Percentiles rank a stretch among this genome's conserved stretches.
Evolutionary conservation across 2,888 invertebrate species (phyloP).

Genomic region (Oscheius onirici): DNA sequence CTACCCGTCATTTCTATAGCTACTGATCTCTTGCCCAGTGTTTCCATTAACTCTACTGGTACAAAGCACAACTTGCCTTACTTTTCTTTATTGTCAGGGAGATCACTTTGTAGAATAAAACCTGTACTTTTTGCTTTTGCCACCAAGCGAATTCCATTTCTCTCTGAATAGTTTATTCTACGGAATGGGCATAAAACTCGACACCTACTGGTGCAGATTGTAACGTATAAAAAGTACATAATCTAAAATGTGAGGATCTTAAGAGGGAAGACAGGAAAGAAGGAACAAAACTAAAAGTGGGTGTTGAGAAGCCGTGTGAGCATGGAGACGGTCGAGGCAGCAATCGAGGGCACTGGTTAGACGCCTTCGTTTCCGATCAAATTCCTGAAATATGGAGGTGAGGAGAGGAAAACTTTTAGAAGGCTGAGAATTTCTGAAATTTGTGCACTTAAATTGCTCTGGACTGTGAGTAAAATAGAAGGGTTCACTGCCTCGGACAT

Average conservation of each 20-base stretch:
- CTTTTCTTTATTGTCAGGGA: constrained; percentile 3
- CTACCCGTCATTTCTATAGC: constrained; percentile 56
- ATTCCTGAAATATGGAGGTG: neutral
- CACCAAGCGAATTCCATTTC: neutral
- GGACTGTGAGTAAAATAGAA: neutral
- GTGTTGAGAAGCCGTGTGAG: too few relatives aligned
- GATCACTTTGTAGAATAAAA: too few relatives aligned
- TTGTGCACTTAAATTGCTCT: neutral
- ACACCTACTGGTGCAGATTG: neutral
- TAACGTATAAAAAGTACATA: neutral
- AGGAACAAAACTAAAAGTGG: neutral
- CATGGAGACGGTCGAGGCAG: neutral
- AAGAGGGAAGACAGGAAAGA: neutral
- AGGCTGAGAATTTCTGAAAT: neutral
- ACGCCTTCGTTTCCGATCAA: constrained; percentile 13
- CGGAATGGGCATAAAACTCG: constrained; percentile 1
- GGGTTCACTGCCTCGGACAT: neutral
- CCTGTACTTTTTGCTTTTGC: neutral
- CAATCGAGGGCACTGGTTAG: neutral
- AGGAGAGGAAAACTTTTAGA: neutral
- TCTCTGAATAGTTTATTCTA: constrained; percentile 15
- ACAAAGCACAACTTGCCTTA: constrained; percentile 24
- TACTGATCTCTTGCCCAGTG: constrained; percentile 36
- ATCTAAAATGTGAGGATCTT: neutral
- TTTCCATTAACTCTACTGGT: neutral